phyloP scores from a whole-genome alignment of 2,888 invertebrate genomes.

The Drosophila percnosoma region DNA sequence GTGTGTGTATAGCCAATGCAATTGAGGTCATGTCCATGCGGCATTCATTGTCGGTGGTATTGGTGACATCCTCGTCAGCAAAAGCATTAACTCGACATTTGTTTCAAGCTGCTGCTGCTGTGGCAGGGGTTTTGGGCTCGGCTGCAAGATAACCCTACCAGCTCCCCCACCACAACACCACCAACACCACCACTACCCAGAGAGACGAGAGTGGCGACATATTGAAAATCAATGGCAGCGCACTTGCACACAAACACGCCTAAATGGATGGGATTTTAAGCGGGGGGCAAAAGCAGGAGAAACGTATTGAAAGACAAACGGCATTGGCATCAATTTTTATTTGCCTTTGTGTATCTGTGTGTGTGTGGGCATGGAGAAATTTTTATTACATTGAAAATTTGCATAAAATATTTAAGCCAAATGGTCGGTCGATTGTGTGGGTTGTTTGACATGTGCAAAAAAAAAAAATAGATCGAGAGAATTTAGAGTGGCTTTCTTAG shows the following conservation, averaged over 20 bases:
- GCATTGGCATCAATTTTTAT: slow-evolving; percentile 77
- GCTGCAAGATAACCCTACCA: slow-evolving; percentile 30
- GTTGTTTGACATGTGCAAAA: slow-evolving; percentile 13
- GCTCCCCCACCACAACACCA: background rate
- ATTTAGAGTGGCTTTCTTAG: slow-evolving; percentile 9
- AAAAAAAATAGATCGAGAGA: background rate
- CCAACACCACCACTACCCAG: slow-evolving; percentile 2
- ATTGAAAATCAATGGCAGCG: slow-evolving; percentile 74
- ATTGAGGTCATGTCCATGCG: slow-evolving; percentile 82
- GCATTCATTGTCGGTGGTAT: slow-evolving; percentile 72
- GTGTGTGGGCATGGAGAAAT: slow-evolving; percentile 54
- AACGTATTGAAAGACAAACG: slow-evolving; percentile 77
- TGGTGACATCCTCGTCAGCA: slow-evolving; percentile 56
- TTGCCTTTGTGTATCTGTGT: slow-evolving; percentile 35
- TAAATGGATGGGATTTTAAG: slow-evolving; percentile 5
- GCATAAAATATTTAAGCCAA: slow-evolving; percentile 81
- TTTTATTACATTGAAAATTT: slow-evolving; percentile 81
- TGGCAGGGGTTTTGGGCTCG: background rate
- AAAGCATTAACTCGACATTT: slow-evolving; percentile 78
- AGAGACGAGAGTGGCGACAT: slow-evolving; percentile 72
- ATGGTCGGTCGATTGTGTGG: slow-evolving; percentile 51
- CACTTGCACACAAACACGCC: slow-evolving; percentile 46
- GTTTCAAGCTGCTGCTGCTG: slow-evolving; percentile 58
- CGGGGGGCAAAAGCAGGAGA: slow-evolving; percentile 10
- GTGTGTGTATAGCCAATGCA: slow-evolving; percentile 56